Base-by-base conservation (phyloP, 1,140 invertebrate species). In the Hesperophylax magnus region DNA sequence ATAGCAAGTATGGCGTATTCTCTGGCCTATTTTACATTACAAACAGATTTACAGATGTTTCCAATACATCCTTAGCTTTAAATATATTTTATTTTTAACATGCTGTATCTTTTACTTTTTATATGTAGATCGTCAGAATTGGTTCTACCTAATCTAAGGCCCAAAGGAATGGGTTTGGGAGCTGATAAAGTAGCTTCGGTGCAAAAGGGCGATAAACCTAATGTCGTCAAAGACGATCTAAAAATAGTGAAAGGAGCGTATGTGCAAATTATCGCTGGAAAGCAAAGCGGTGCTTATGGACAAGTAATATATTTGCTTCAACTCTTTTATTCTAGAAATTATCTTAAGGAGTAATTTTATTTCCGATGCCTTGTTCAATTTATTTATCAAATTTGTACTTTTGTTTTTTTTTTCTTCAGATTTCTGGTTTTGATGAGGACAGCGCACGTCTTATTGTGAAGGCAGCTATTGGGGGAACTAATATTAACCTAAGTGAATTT, bases 111-210 rank as follows among this genome's bases (percentile, higher is more conserved):
- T 1, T 39, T 39, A 8, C 9, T 39, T 39, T 5, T 39, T 8
- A 8, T 39, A 7, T 39, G 6, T 18, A 83, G 79, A 31, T 74
- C 78, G 15, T 27, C 67, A 0, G 75, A 81, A 53, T 67, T 82
- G 7, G 69, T 53, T 3, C 60, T 81, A 60, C 93, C 93, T 31
- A 88, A 91, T 83, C 82, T 96, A 24, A 90, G 97, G 81, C 97
- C 97, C 0, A 97, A 96, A 91, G 97, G 97, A 6, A 92, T 98
- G 86, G 98, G 98, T 0, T 88, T 99, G 47, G 98, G 98, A 4
- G 97, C 97, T 24, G 95, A 96, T 82, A 94, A 94, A 89, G 87
- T 93, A 22, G 85, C 93, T 7, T 88, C 91, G 61, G 85, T 93
- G 6, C 88, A 39, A 39, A 39, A 39, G 7, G 7, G 8, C 34